These are phyloP conservation scores for Ammodytes dubius DNA, from an alignment of 2,113 vertebrate genomes.

Conservation along the genomic window DNA sequence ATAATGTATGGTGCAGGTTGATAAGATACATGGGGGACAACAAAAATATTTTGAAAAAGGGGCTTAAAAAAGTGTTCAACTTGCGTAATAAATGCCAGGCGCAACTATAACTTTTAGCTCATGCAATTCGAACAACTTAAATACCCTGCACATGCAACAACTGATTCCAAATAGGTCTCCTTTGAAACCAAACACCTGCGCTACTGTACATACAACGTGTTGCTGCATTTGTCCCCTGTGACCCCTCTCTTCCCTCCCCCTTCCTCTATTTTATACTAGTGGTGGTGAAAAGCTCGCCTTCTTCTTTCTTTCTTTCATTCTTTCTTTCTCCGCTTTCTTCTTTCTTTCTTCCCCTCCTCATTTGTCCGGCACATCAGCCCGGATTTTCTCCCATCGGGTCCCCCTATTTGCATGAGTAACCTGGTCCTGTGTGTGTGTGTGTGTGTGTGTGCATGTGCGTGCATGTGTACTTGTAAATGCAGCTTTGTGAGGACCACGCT, in stretches of 20 bases:
- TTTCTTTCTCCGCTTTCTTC: conserved; percentile 54
- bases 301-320: conserved; percentile 55
- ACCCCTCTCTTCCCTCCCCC: conserved; percentile 7
- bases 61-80: background rate
- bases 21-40: background rate
- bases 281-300: conserved; percentile 54
- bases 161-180: conserved; percentile 8
- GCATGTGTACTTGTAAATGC: too few relatives aligned
- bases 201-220: conserved; percentile 37
- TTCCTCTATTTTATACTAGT: conserved; percentile 48
- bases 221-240: conserved; percentile 34
- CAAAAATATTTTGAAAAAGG: background rate
- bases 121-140: background rate
- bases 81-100: background rate
- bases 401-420: conserved; percentile 56
- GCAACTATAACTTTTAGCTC: background rate
- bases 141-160: conserved; percentile 7
- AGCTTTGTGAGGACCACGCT: too few relatives aligned
- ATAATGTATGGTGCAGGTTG: background rate
- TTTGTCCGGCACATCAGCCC: conserved; percentile 76
- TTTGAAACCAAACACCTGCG: conserved; percentile 56
- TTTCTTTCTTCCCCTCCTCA: conserved; percentile 64
- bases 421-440: conserved; percentile 17
- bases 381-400: conserved; percentile 70
- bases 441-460: conserved; percentile 13